phyloP scores from a whole-genome alignment of 2,113 vertebrate genomes.

The Australoheros scitulus region DNA sequence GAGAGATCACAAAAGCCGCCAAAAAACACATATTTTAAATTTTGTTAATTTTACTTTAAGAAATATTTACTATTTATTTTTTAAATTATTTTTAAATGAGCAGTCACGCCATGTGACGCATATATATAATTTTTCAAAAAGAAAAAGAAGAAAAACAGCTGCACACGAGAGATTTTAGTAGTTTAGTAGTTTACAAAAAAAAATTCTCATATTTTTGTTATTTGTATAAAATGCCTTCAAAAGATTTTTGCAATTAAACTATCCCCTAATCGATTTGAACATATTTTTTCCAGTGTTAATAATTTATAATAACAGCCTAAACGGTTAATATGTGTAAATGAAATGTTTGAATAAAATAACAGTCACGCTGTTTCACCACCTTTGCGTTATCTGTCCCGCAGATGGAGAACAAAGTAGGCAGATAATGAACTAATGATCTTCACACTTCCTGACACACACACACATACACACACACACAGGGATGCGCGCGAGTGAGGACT shows the following conservation, averaged over 20 bases:
- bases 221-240: background rate
- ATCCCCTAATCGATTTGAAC: background rate
- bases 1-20: background rate
- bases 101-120: background rate
- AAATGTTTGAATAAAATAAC: background rate
- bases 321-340: background rate
- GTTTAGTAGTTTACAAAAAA: background rate
- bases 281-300: background rate
- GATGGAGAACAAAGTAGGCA: conserved; percentile 14
- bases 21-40: background rate
- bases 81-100: background rate
- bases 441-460: conserved; percentile 51
- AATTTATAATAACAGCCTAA: background rate
- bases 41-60: no score
- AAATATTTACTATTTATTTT: no score
- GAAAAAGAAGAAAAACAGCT: background rate
- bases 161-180: background rate
- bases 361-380: background rate
- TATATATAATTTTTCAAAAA: background rate
- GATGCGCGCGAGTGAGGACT: background rate
- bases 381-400: background rate
- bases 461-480: conserved; percentile 51
- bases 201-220: no score
- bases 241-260: background rate
- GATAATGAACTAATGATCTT: conserved; percentile 47